Conservation (phyloP, 1,140 invertebrate genomes). For the Mesaphorura yosii region DNA sequence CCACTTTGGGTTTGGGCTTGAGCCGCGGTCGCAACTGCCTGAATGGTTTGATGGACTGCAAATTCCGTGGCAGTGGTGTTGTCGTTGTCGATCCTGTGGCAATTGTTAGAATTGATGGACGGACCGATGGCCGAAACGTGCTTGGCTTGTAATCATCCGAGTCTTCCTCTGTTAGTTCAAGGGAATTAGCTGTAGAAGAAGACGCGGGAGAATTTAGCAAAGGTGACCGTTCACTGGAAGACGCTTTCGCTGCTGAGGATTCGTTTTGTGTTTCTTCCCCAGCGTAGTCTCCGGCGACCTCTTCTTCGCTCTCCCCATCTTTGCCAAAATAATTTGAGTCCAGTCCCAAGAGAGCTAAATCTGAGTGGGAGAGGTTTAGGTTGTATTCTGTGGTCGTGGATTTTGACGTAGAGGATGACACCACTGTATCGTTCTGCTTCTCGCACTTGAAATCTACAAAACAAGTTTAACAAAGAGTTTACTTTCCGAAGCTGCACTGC, state of each 20-base stretch:
- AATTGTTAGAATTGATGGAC: neutral
- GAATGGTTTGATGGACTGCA: slow-evolving; percentile 24
- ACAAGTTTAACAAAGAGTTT: neutral
- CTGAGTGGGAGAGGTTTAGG: slow-evolving; percentile 2
- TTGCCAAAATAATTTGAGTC: neutral
- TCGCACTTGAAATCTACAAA: slow-evolving; percentile 16
- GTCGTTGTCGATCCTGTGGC: neutral
- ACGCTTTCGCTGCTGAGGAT: neutral
- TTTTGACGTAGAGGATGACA: neutral
- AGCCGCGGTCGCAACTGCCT: slow-evolving; percentile 1
- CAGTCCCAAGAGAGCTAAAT: slow-evolving; percentile 1
- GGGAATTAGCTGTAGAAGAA: slow-evolving; percentile 4
- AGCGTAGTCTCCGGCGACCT: neutral
- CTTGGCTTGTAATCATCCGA: neutral
- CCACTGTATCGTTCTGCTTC: slow-evolving; percentile 9
- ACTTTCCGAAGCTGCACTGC: neutral
- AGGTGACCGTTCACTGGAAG: slow-evolving; percentile 1
- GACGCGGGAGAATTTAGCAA: too few species aligned
- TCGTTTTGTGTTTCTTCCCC: neutral
- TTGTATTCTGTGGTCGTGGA: slow-evolving; percentile 8
- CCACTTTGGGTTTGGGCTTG: slow-evolving; percentile 32
- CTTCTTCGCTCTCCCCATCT: neutral
- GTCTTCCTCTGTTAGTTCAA: slow-evolving; percentile 29
- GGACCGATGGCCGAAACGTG: neutral
- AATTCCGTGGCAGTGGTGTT: too few species aligned